These are phyloP conservation scores for Nomada lathburiana DNA, from an alignment of 2,888 invertebrate genomes.

Conservation along the genomic window DNA sequence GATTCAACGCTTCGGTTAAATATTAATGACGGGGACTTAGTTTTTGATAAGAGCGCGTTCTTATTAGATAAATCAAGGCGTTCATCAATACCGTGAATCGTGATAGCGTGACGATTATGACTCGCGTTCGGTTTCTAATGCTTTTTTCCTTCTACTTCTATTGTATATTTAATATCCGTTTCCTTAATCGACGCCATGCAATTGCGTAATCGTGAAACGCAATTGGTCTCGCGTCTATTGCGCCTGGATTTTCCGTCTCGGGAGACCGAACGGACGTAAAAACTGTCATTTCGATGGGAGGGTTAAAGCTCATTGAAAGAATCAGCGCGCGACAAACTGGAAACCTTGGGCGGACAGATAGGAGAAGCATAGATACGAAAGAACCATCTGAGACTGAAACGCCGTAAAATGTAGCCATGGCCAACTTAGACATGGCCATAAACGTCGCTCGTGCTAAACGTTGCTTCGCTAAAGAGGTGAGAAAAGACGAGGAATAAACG, in stretches of 20 bases:
- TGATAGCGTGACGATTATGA: background rate
- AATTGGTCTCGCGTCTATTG: slow-evolving; percentile 13
- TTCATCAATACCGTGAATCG: too few relatives aligned
- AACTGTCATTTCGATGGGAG: slow-evolving; percentile 30
- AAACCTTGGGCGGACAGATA: slow-evolving; percentile 76
- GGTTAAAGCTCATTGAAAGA: slow-evolving; percentile 47
- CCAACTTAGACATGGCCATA: slow-evolving; percentile 82
- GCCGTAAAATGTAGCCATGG: slow-evolving; percentile 83
- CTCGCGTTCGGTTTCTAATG: background rate
- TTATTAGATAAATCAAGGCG: too few relatives aligned
- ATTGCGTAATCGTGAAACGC: slow-evolving; percentile 13
- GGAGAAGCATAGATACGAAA: slow-evolving; percentile 74
- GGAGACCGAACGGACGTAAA: slow-evolving; percentile 19
- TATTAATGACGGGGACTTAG: background rate
- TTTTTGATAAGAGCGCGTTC: background rate
- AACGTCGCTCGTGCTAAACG: slow-evolving; percentile 73
- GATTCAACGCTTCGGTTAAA: background rate
- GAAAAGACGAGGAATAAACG: slow-evolving; percentile 51
- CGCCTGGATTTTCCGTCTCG: slow-evolving; percentile 26
- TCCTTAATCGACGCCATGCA: background rate
- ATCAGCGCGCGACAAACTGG: slow-evolving; percentile 62
- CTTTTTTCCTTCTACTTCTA: background rate
- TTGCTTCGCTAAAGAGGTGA: slow-evolving; percentile 47
- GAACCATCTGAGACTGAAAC: slow-evolving; percentile 80
- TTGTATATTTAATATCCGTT: background rate